These are phyloP conservation scores for Plagodis dolabraria DNA, from an alignment of 2,888 invertebrate species.

Conservation along the genomic window DNA sequence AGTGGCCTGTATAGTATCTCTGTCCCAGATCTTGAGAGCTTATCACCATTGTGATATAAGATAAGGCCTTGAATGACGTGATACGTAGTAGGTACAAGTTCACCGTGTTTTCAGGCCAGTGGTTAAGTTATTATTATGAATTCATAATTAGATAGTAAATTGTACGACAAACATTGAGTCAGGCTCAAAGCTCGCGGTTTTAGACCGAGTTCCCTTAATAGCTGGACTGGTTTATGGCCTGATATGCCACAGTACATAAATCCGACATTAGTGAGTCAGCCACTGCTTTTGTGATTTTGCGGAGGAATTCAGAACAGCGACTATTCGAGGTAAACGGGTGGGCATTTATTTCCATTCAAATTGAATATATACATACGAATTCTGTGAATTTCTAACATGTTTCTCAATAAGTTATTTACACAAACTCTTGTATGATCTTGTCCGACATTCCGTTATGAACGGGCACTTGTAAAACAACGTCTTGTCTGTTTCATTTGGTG, in stretches of 20 bases:
- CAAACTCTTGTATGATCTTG: no score
- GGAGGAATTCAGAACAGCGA: neutral
- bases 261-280: neutral
- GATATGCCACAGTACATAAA: conserved; percentile 1
- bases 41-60: conserved; percentile 29
- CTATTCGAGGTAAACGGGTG: neutral
- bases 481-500: no score
- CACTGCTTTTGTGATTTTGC: neutral
- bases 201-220: conserved; percentile 6
- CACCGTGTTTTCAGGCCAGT: conserved; percentile 9
- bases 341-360: no score
- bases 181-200: conserved; percentile 4
- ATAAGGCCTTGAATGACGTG: conserved; percentile 14
- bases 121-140: neutral
- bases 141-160: neutral
- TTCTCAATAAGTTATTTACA: no score
- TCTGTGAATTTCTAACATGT: no score
- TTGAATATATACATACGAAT: no score
- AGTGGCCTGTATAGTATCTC: conserved; percentile 23
- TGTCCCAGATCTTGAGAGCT: conserved; percentile 32
- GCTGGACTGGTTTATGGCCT: conserved; percentile 8
- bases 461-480: no score
- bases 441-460: no score
- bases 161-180: conserved; percentile 3
- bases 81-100: conserved; percentile 12